Evolutionary conservation across 2,888 invertebrate species (phyloP), one percentile per base, ranked within the genome.

Genomic region (Timandra comae): DNA sequence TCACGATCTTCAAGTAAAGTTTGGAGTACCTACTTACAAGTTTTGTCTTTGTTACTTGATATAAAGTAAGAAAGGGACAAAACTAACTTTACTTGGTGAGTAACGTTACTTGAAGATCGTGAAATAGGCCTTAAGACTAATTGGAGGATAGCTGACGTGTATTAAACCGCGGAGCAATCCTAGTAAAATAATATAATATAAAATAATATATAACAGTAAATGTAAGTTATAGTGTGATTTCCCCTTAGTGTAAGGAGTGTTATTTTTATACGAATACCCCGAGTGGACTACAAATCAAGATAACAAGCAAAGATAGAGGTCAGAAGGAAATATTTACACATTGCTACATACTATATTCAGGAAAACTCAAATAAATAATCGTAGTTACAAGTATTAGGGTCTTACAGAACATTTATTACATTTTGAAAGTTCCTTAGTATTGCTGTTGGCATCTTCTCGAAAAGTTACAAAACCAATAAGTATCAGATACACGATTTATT

Each of bases 251-350:
- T 6, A 35, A 36, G 34, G 52, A 55, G 62, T 67, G 63, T 76
- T 76, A 76, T 76, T 77, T 76, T 76, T 77, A 74, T 71, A 65
- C 52, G 54, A 59, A 59, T 53, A 56, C 60, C 69, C 65, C 68
- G 63, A 67, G 72, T 69, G 66, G 65, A 67, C 75, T 64, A 77
- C 77, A 78, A 77, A 77, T 78, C 77, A 78, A 73, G 76, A 76
- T 77, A 77, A 77, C 74, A 75, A 75, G 76, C 72, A 44, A 42
- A 67, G 71, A 73, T 75, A 70, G 59, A 59, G 59, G 52, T 52
- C 49, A 61, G 56, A 51, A 56, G 60, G 66, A 65, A 60, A 71
- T 70, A 65, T 74, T 72, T 72, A 74, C 72, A 68, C 68, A 64
- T 66, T 40, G 43, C 49, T 46, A 49, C 42, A 38, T 51, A 41